phyloP scores from a whole-genome alignment of 2,888 invertebrate species.

The Pilophorus perplexus region DNA sequence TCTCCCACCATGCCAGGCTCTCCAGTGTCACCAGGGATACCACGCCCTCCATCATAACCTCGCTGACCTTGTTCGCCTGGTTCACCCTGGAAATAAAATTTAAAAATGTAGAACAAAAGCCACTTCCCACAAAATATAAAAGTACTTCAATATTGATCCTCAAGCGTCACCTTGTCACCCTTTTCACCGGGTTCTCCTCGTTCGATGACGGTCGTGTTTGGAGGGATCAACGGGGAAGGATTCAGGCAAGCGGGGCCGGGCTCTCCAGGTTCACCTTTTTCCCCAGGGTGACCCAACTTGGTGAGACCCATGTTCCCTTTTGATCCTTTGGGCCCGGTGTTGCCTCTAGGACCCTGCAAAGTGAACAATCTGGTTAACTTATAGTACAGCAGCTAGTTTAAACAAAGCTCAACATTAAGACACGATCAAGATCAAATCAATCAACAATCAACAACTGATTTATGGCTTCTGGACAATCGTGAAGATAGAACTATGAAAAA shows the following conservation, averaged over 20 bases:
- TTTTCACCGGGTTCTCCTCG: constrained; percentile 66
- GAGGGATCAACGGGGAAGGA: background rate
- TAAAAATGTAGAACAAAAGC: no score
- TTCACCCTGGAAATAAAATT: constrained; percentile 57
- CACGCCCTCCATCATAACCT: constrained; percentile 69
- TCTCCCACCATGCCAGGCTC: constrained; percentile 72
- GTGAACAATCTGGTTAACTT: no score
- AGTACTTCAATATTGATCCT: no score
- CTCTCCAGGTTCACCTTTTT: constrained; percentile 73
- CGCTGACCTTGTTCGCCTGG: constrained; percentile 61
- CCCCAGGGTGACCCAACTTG: constrained; percentile 53
- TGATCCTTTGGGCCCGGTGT: constrained; percentile 66
- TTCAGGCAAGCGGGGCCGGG: constrained; percentile 70
- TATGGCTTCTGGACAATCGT: no score
- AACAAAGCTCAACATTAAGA: no score
- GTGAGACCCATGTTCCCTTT: constrained; percentile 63
- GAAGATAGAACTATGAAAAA: no score
- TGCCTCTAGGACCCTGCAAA: constrained; percentile 65
- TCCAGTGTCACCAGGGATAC: constrained; percentile 68
- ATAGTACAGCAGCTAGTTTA: no score
- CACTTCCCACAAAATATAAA: no score
- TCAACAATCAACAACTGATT: no score
- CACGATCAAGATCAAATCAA: no score
- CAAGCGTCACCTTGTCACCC: constrained; percentile 59
- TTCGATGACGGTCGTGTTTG: constrained; percentile 18